Evolutionary conservation across 1,140 invertebrate species (phyloP).

Genomic region (Macrosteles quadrilineatus): DNA sequence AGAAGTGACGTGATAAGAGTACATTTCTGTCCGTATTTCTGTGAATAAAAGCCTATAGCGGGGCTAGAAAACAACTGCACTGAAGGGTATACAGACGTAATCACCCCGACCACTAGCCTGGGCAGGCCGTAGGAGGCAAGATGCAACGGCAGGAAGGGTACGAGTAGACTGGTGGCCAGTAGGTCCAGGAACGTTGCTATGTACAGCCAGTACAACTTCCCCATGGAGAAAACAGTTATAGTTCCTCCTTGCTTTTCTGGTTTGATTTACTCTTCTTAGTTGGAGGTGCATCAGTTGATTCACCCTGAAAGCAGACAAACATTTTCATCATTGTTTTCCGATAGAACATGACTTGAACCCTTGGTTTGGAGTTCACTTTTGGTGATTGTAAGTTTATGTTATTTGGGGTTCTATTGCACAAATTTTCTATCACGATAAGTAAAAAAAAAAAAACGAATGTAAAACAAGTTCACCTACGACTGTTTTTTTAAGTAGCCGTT

Average conservation of each 20-base stretch:
- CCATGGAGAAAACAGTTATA: not conserved
- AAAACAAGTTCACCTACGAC: too few species aligned
- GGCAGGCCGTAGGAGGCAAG: conserved; percentile 60
- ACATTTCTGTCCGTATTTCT: conserved; percentile 89
- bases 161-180: conserved; percentile 65
- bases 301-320: too few species aligned
- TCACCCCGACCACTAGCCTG: conserved; percentile 67
- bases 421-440: too few species aligned
- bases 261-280: too few species aligned
- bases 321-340: too few species aligned
- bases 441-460: too few species aligned
- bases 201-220: conserved; percentile 28
- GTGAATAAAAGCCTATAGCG: conserved; percentile 89
- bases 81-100: conserved; percentile 96
- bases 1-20: conserved; percentile 81
- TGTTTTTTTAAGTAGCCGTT: too few species aligned
- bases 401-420: too few species aligned
- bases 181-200: conserved; percentile 59
- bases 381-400: too few species aligned
- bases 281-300: too few species aligned
- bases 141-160: conserved; percentile 63
- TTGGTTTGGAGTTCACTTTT: too few species aligned
- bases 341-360: too few species aligned
- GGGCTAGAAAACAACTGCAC: conserved; percentile 94
- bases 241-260: not conserved